A percentile compares a stretch with the other conserved stretches of the same genome.
Evolutionary conservation across 2,888 invertebrate genomes (phyloP).

Genomic region (Synanthedon tipuliformis): DNA sequence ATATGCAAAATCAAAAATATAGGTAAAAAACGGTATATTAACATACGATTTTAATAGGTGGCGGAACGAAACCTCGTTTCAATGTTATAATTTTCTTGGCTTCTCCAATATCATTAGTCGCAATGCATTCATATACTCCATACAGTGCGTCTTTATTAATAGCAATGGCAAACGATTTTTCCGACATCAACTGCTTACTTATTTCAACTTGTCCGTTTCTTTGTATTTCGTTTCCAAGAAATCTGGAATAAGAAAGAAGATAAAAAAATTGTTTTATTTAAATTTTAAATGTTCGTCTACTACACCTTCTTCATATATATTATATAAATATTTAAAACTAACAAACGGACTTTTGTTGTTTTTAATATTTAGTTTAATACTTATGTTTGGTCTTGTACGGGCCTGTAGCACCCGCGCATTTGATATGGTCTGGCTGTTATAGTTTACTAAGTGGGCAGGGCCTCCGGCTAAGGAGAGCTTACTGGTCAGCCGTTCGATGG

Average conservation of each 20-base stretch:
- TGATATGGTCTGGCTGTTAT: too few species aligned
- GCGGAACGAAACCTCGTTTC: conserved; percentile 34
- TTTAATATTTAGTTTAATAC: too few species aligned
- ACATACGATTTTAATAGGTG: conserved; percentile 33
- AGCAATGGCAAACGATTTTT: conserved; percentile 16
- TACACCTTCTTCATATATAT: too few species aligned
- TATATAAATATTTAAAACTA: too few species aligned
- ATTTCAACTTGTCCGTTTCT: conserved; percentile 20
- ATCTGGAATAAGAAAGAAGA: conserved; percentile 20
- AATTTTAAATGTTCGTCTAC: background rate
- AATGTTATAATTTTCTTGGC: conserved; percentile 29
- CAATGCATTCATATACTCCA: conserved; percentile 41
- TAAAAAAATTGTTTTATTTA: background rate
- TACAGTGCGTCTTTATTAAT: conserved; percentile 26
- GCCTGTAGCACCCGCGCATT: too few species aligned
- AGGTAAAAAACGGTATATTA: background rate
- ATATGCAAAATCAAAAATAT: background rate
- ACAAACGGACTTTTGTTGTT: too few species aligned
- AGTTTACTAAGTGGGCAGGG: too few species aligned
- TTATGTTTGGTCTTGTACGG: too few species aligned
- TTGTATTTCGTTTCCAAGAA: conserved; percentile 19
- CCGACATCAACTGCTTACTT: conserved; percentile 19
- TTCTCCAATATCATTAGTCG: conserved; percentile 31
- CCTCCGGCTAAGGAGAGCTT: too few species aligned
- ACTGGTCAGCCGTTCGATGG: too few species aligned